These are phyloP conservation scores for Eurystomus gularis DNA, from an alignment of 2,113 vertebrate genomes.

Conservation along the genomic window DNA sequence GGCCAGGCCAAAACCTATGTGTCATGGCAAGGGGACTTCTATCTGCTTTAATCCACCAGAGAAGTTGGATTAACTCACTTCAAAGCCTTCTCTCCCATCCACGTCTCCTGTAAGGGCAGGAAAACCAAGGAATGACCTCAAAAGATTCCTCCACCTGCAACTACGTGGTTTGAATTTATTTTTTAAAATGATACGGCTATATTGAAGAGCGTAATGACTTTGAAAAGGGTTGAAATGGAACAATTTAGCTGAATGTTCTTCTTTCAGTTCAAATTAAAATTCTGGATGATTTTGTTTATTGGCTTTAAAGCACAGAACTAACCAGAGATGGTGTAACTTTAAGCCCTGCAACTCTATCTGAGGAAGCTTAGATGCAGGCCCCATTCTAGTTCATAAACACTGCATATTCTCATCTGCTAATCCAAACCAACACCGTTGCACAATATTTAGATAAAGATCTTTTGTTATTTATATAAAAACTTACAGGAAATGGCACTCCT, in stretches of 20 bases:
- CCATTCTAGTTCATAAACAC: slow-evolving; percentile 2
- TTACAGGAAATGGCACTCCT: slow-evolving; percentile 96
- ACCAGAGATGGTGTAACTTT: background rate
- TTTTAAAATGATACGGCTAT: background rate
- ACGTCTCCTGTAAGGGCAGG: background rate
- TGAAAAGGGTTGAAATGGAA: background rate
- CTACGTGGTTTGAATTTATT: background rate
- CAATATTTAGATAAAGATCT: slow-evolving; percentile 54
- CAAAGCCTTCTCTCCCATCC: background rate
- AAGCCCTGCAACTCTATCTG: background rate
- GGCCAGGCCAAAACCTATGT: background rate
- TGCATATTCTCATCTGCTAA: slow-evolving; percentile 14
- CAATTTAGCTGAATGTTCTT: background rate
- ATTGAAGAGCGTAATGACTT: background rate
- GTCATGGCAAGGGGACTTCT: background rate
- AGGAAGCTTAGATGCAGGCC: background rate
- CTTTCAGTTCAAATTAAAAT: background rate
- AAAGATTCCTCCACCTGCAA: background rate
- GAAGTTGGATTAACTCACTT: background rate
- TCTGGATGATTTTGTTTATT: background rate
- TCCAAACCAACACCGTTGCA: slow-evolving; percentile 45
- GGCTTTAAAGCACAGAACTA: background rate
- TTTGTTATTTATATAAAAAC: slow-evolving; percentile 69
- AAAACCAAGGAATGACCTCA: background rate
- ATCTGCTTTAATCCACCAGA: background rate